Evolutionary conservation across 2,888 invertebrate species (phyloP), one percentile per base, ranked within the genome.

Genomic region (Himalopsyche anomala): DNA sequence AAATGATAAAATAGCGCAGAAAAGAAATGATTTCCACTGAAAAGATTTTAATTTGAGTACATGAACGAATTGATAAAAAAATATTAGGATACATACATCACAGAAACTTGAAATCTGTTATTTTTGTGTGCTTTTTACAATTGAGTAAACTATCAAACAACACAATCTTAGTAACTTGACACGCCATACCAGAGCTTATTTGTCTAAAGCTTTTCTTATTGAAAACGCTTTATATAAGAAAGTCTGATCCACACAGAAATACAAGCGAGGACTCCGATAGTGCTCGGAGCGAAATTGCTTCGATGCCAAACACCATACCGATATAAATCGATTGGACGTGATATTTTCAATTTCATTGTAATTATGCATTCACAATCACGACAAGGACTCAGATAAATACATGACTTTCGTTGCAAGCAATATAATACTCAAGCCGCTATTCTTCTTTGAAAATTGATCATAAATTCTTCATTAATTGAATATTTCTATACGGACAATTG

Each of bases 341-440:
- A 85, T 83, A 87, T 87, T 87, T 87, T 87, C 86, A 86, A 87
- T 86, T 85, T 86, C 84, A 82, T 54, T 45, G 86, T 86, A 83
- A 87, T 87, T 87, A 87, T 87, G 86, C 82, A 69, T 84, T 87
- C 81, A 69, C 86, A 87, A 74, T 74, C 4, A 74, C 74, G 74
- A 74, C 74, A 74, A 15, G 74, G 74, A 74, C 74, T 38, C 74
- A 74, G 74, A 74, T 74, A 74, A 74, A 74, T 74, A 74, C 74
- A 36, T 36, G 74, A 74, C 74, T 74, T 19, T 36, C 74, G 36
- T 74, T 74, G 36, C 28, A 74, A 38, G 74, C 74, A 74, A 38
- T 74, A n/a, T 74, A 38, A 19, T 69, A 36, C 69, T 69, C 6
- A 0, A 19, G 69, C 69, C 2, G 19, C 19, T 3, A 36, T 28